Conservation (phyloP, 2,797 vertebrate species). For the Amblyraja radiata region DNA sequence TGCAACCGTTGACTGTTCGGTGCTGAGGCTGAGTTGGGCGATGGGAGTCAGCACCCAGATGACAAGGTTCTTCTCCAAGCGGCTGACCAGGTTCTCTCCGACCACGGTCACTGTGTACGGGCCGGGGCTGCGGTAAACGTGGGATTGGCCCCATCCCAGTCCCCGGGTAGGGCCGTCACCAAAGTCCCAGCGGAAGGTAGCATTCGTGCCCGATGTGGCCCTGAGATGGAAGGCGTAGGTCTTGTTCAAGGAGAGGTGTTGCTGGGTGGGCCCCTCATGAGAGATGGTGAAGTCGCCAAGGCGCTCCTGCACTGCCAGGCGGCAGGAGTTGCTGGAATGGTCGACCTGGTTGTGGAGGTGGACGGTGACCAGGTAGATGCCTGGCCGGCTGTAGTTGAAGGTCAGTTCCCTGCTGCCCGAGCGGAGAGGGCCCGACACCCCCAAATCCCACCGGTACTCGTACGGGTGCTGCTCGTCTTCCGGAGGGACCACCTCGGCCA, state of each 20-base stretch:
- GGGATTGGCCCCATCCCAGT: slow-evolving; percentile 48
- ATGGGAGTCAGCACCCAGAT: slow-evolving; percentile 54
- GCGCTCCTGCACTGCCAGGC: slow-evolving; percentile 53
- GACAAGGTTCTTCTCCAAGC: slow-evolving; percentile 44
- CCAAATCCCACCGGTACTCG: slow-evolving; percentile 55
- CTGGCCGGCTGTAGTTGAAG: slow-evolving; percentile 57
- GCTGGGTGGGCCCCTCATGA: slow-evolving; percentile 43
- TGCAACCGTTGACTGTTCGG: slow-evolving; percentile 46
- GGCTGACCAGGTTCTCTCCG: slow-evolving; percentile 58
- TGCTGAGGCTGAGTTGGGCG: slow-evolving; percentile 51
- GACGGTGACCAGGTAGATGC: slow-evolving; percentile 54
- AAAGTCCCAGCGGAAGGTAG: slow-evolving; percentile 64
- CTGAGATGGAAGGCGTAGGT: slow-evolving; percentile 52
- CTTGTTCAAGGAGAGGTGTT: slow-evolving; percentile 47
- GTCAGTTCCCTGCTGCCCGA: slow-evolving; percentile 48
- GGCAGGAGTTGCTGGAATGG: slow-evolving; percentile 48
- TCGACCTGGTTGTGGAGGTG: slow-evolving; percentile 56
- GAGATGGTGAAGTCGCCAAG: slow-evolving; percentile 49
- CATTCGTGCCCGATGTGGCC: slow-evolving; percentile 49
- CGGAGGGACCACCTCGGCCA: slow-evolving; percentile 49
- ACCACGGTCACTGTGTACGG: slow-evolving; percentile 50
- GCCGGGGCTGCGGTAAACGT: slow-evolving; percentile 54
- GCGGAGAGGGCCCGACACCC: slow-evolving; percentile 36
- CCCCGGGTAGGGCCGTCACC: slow-evolving; percentile 55
- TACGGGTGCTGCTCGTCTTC: slow-evolving; percentile 44